Base-by-base conservation (phyloP, 2,113 vertebrate species). In the Phylloscopus whistleri region DNA sequence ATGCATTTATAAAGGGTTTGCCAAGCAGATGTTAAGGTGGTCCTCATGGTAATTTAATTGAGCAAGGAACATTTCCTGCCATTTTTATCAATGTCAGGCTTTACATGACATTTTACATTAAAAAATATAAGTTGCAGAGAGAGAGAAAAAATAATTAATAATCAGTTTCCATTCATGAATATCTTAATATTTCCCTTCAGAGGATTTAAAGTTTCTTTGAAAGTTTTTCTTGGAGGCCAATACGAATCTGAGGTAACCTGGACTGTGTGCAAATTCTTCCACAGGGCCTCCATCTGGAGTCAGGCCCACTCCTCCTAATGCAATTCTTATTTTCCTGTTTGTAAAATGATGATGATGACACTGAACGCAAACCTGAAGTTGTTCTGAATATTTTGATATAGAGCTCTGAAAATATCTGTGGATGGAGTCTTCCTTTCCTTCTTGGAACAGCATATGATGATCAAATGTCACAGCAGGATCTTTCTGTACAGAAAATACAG, bases 71-170 rank as follows among this genome's bases (percentile, higher is more conserved):
- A 97, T 98, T 98, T 98, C 97, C 97, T 98, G 96, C 94, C 95
- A 78, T 98, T 98, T 98, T 98, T 97, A 97, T 98, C 98, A 97
- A 97, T 96, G 97, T 98, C 97, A 97, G 95, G 70, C 86, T 97
- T 97, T 97, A 95, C 90, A 96, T 96, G 98, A 97, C 92, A 97
- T 97, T 96, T 97, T 97, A 97, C 97, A 95, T 96, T 94, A 86
- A 95, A 98, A 98, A 97, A 96, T 96, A 97, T 96, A 97, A 98
- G 97, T 92, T 68, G 31, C 87, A 94, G 85, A 87, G 55, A 68
- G 95, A 93, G 72, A 84, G 95, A 97, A 92, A 94, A 94, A 95
- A 97, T 97, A 98, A 97, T 98, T 98, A 97, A 97, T 98, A 97
- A 97, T 97, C 87, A 31, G 92, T 97, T 97, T 98, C 96, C 93